Base-by-base conservation (phyloP, 1,140 invertebrate species). In the Anthonomus grandis region DNA sequence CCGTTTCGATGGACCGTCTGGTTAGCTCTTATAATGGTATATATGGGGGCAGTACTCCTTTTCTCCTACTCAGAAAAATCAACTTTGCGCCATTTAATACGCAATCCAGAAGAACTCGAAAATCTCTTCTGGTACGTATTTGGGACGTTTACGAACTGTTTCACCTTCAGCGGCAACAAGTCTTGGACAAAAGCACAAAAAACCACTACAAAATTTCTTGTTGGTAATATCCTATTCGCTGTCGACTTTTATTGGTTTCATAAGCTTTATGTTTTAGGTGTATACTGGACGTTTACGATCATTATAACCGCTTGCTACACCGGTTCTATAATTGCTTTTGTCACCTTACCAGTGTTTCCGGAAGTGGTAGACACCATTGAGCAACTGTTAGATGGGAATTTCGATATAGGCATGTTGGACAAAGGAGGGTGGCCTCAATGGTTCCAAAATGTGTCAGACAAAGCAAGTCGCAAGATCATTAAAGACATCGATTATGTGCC, bases 51-150 rank as follows among this genome's bases (percentile, higher is more conserved):
- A 3, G 83, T 89, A 48, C 79, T 89, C 55, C 85, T 86, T 2
- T 73, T 89, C 44, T 78, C 84, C 0, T 85, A 84, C 57, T 86
- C 86, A 1, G 83, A 86, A 55, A 82, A 83, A 59, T 80, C 84
- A 42, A 81, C 81, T 0, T 65, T 88, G 3, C 72, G 70, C 8
- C 81, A 83, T 62, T 69, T 89, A 10, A 60, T 87, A 13, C 77
- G 83, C 31, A 80, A 83, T 59, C 83, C 82, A 47, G 79, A 80
- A 27, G 82, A 86, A 74, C 74, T 87, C 13, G 85, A 86, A 69
- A 85, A 86, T 58, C 86, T 86, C 83, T 86, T 86, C 68, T 87
- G 85, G 85, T 88, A 86, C 68, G 85, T 90, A 13, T 90, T 89
- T 61, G 86, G 86, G 8, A 89, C 86, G 34, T 90, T 89, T 69